Base-by-base conservation (phyloP, 2,113 vertebrate species). In the Cacatua alba region DNA sequence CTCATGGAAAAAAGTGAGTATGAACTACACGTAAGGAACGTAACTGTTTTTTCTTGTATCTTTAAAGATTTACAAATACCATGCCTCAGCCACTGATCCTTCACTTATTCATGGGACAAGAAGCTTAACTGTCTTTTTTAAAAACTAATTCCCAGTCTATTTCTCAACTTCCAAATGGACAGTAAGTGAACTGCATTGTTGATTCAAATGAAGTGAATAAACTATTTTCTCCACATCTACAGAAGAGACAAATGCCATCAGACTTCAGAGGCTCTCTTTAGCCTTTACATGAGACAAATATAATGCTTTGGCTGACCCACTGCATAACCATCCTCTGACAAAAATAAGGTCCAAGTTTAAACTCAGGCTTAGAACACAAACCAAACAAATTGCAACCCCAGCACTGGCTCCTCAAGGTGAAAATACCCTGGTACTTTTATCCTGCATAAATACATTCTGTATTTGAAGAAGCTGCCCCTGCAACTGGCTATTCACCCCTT, bases 31-130 rank as follows among this genome's bases (percentile, higher is more conserved):
- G 20, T 60, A 92, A 93, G 37, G 11, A 82, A 92, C 44, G 12
- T 62, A 76, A 62, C 15, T 55, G 25, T 5, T 62, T 92, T 79
- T 88, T 53, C 33, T 87, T 63, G 1, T 31, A 31, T 72, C 35
- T 91, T 79, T 82, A 71, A 87, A 85, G 62, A 69, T 65, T 88
- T 72, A 80, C 52, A 93, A 96, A 44, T 51, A 94, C 60, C 41
- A 57, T 28, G 67, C 23, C 44, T 85, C 41, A 65, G 62, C 33
- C 75, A 72, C 75, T 72, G 37, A 82, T 65, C 72, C 55, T 84
- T 81, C 79, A 76, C 76, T 88, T 76, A 76, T 49, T 86, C 44
- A 69, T 14, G 37, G 44, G 28, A 49, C 24, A 92, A 94, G 78
- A 60, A 82, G 39, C 67, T 95, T 80, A 85, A 19, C 25, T 63